These are phyloP conservation scores for Andricus quercusramuli DNA, from an alignment of 2,888 invertebrate species.

Conservation along the genomic window DNA sequence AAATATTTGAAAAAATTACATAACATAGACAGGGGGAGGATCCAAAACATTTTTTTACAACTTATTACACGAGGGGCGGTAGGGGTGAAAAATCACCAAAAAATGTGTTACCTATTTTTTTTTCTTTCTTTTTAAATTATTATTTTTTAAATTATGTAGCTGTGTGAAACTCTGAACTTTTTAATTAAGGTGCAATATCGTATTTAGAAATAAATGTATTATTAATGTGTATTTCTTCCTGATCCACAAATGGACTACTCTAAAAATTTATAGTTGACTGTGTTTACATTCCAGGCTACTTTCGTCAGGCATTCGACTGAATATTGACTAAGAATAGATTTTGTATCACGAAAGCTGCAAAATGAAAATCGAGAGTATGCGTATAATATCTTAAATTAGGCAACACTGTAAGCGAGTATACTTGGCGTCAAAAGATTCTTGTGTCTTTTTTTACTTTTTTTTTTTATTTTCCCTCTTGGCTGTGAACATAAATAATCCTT, in stretches of 20 bases:
- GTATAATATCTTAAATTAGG: neutral
- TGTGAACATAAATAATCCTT: too few relatives aligned
- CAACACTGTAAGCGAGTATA: neutral
- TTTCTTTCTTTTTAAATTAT: too few relatives aligned
- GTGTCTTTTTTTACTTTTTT: neutral
- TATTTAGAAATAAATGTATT: neutral
- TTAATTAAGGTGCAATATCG: neutral
- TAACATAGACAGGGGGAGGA: too few relatives aligned
- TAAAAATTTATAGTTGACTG: neutral
- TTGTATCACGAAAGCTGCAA: neutral
- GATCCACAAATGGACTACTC: neutral
- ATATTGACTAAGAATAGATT: neutral
- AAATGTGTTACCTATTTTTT: too few relatives aligned
- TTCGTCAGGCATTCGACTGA: slow-evolving; percentile 1
- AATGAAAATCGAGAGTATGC: neutral
- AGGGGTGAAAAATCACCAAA: too few relatives aligned
- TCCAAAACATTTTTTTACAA: too few relatives aligned
- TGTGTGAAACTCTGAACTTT: too few relatives aligned
- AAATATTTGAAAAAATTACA: too few relatives aligned
- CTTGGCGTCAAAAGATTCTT: neutral
- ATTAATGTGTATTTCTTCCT: neutral
- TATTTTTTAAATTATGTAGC: too few relatives aligned
- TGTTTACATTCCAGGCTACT: neutral
- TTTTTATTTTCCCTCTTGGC: neutral
- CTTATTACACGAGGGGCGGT: too few relatives aligned